phyloP scores from a whole-genome alignment of 2,797 vertebrate species.

The Paramormyrops hopkinsi region DNA sequence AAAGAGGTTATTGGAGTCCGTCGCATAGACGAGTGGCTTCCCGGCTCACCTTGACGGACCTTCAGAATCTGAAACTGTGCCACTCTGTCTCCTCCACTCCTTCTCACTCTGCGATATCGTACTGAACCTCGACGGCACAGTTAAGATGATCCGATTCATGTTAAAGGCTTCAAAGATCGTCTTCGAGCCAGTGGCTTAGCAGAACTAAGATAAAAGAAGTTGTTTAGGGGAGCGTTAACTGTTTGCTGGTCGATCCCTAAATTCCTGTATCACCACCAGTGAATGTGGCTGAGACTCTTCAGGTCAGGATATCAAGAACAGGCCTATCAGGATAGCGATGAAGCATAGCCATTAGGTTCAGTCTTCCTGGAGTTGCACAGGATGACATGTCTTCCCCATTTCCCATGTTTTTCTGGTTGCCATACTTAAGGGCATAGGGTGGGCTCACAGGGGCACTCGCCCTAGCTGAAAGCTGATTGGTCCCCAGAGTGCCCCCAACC shows the following conservation, averaged over 20 bases:
- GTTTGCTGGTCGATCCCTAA: neutral
- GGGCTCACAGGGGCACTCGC: neutral
- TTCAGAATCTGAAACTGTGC: constrained; percentile 42
- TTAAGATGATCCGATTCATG: constrained; percentile 27
- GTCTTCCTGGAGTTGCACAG: neutral
- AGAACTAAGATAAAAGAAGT: neutral
- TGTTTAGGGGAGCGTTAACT: neutral
- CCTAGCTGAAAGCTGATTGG: neutral
- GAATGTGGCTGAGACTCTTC: neutral
- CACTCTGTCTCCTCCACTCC: constrained; percentile 20
- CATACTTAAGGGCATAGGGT: neutral
- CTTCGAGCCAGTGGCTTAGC: neutral
- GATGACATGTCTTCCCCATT: neutral
- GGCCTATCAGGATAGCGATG: neutral
- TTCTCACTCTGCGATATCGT: constrained; percentile 14
- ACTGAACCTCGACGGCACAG: constrained; percentile 23
- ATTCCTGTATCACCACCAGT: neutral
- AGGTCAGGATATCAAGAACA: neutral
- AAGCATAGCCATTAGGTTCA: too few relatives aligned
- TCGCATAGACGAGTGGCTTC: constrained; percentile 26
- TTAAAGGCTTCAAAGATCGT: constrained; percentile 26
- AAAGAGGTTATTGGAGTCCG: constrained; percentile 24
- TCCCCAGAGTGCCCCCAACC: neutral
- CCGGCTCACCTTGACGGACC: constrained; percentile 44
- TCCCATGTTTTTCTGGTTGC: neutral